These are phyloP conservation scores for Lasiommata megera DNA, from an alignment of 2,888 invertebrate genomes.

Conservation along the genomic window DNA sequence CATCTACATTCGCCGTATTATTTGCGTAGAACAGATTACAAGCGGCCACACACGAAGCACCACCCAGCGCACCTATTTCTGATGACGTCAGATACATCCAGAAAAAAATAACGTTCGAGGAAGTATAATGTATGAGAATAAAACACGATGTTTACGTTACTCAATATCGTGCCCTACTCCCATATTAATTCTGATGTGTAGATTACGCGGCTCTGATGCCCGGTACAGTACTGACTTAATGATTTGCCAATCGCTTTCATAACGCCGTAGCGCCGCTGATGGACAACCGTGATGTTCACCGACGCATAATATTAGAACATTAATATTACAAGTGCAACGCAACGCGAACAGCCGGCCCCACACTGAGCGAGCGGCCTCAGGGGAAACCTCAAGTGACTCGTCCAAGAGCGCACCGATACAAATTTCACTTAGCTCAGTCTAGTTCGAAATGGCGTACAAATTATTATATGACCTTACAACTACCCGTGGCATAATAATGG, in stretches of 20 bases:
- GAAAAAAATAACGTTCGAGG: conserved; percentile 34
- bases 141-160: conserved; percentile 32
- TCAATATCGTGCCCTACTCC: conserved; percentile 36
- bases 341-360: not conserved
- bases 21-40: no score
- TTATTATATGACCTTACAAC: no score
- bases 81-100: not conserved
- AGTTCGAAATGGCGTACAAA: no score
- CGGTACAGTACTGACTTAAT: conserved; percentile 28
- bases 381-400: not conserved
- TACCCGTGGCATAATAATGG: no score
- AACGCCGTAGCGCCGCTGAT: conserved; percentile 17
- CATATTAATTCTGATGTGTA: conserved; percentile 37
- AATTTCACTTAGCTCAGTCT: no score
- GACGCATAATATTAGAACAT: conserved; percentile 21
- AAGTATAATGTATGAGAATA: conserved; percentile 38
- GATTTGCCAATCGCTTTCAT: conserved; percentile 31
- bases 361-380: not conserved
- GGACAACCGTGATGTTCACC: conserved; percentile 25
- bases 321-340: conserved; percentile 15
- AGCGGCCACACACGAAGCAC: no score
- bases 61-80: no score
- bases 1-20: no score
- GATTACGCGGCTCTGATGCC: conserved; percentile 26
- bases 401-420: not conserved